A percentile compares a stretch with the other conserved stretches of the same genome.
Evolutionary conservation across 2,888 invertebrate genomes (phyloP).

Genomic region (Drosophila neonasuta): DNA sequence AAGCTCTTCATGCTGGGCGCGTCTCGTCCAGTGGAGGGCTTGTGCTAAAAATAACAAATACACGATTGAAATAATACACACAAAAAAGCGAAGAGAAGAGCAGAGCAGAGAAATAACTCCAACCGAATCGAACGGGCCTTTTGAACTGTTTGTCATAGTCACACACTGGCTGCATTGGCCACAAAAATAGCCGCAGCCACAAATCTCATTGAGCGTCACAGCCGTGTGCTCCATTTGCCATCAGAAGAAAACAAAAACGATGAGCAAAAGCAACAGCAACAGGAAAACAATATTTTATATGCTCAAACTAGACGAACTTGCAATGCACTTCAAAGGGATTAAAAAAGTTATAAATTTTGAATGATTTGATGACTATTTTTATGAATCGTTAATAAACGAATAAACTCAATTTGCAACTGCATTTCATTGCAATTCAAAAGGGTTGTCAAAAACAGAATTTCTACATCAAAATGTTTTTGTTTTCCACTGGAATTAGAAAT

Average conservation of each 20-base stretch:
- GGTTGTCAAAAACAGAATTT: no score
- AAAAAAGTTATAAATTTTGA: no score
- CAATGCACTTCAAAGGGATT: constrained; percentile 25
- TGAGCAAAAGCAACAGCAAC: not conserved
- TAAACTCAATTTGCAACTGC: no score
- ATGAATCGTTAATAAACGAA: no score
- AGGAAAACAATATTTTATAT: constrained; percentile 17
- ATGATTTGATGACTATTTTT: not conserved
- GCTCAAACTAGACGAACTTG: constrained; percentile 19
- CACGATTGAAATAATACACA: constrained; percentile 39
- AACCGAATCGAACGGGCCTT: constrained; percentile 52
- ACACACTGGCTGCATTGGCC: constrained; percentile 55
- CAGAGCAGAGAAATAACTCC: constrained; percentile 37
- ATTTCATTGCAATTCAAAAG: no score
- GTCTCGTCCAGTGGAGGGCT: constrained; percentile 16
- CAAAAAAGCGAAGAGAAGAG: constrained; percentile 9
- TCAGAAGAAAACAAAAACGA: constrained; percentile 20
- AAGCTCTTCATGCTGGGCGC: constrained; percentile 35
- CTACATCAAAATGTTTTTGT: no score
- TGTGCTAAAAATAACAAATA: constrained; percentile 53
- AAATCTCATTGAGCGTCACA: constrained; percentile 72
- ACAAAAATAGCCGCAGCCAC: constrained; percentile 70
- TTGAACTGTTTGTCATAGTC: constrained; percentile 71
- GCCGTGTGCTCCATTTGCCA: constrained; percentile 65
- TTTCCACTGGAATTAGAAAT: no score